phyloP scores from a whole-genome alignment of 2,888 invertebrate species.

The Drosophila paranaensis region DNA sequence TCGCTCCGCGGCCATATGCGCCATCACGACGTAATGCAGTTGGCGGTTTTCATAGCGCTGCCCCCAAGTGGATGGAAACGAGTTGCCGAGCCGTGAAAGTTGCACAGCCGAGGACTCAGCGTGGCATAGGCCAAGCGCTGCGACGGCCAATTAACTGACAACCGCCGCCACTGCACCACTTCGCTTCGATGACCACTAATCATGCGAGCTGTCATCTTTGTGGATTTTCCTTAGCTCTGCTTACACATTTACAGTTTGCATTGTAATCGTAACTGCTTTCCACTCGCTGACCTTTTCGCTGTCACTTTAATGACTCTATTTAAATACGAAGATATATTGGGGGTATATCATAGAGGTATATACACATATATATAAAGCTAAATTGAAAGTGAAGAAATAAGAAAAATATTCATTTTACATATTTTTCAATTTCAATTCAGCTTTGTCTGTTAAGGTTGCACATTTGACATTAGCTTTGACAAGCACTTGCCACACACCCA shows the following conservation, averaged over 20 bases:
- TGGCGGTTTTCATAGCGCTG: conserved; percentile 7
- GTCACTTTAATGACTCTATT: not conserved
- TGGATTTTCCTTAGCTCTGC: conserved; percentile 1
- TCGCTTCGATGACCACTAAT: conserved; percentile 20
- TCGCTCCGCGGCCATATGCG: conserved; percentile 48
- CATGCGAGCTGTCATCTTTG: conserved; percentile 17
- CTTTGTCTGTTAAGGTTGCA: too few relatives aligned
- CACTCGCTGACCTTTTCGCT: not conserved
- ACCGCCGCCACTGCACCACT: conserved; percentile 21
- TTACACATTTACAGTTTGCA: not conserved
- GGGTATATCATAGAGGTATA: too few relatives aligned
- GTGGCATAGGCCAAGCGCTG: not conserved
- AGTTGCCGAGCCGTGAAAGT: conserved; percentile 54
- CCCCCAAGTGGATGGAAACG: conserved; percentile 25
- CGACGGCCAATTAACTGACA: conserved; percentile 30
- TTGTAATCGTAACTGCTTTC: not conserved
- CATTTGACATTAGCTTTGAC: too few relatives aligned
- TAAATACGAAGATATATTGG: too few relatives aligned
- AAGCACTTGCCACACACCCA: too few relatives aligned
- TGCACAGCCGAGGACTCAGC: conserved; percentile 28
- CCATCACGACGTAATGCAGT: conserved; percentile 9
- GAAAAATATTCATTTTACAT: too few relatives aligned
- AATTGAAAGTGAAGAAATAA: too few relatives aligned
- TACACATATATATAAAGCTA: too few relatives aligned
- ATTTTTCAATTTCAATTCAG: too few relatives aligned